These are phyloP conservation scores for Oryzias celebensis DNA, from an alignment of 2,113 vertebrate genomes.

Conservation along the genomic window DNA sequence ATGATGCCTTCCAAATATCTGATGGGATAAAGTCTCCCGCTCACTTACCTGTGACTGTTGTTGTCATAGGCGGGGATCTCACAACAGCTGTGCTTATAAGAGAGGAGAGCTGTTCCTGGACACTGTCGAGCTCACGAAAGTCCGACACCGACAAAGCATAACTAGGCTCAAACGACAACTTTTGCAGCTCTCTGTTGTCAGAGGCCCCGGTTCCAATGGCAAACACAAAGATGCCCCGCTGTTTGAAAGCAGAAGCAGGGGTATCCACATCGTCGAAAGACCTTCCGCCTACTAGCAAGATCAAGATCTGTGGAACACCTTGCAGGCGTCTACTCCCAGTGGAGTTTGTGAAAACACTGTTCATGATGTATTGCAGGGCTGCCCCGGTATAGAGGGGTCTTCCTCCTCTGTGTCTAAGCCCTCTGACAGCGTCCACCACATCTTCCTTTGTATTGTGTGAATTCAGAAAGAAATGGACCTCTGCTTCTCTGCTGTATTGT, in stretches of 20 bases:
- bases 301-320: constrained; percentile 77
- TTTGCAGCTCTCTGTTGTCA: constrained; percentile 45
- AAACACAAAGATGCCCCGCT: constrained; percentile 38
- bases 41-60: constrained; percentile 38
- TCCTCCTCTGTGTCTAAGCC: constrained; percentile 36
- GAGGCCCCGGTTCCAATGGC: constrained; percentile 49
- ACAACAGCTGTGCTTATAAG: constrained; percentile 9
- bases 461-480: constrained; percentile 9
- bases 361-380: constrained; percentile 44
- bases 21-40: too few species aligned
- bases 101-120: constrained; percentile 42
- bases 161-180: constrained; percentile 44
- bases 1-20: too few species aligned
- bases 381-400: constrained; percentile 48
- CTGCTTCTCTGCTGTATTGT: constrained; percentile 54
- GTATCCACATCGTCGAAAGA: constrained; percentile 51
- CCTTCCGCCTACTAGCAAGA: constrained; percentile 50
- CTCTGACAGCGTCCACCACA: not conserved
- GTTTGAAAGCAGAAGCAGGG: constrained; percentile 52
- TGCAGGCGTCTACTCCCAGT: constrained; percentile 81
- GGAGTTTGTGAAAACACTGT: constrained; percentile 73
- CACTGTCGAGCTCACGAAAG: constrained; percentile 44
- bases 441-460: not conserved
- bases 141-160: constrained; percentile 46
- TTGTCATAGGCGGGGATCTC: constrained; percentile 2